A percentile compares a stretch with the other conserved stretches of the same genome.
These are phyloP conservation scores for Argopecten irradians DNA, from an alignment of 1,140 invertebrate species.

Conservation along the genomic window DNA sequence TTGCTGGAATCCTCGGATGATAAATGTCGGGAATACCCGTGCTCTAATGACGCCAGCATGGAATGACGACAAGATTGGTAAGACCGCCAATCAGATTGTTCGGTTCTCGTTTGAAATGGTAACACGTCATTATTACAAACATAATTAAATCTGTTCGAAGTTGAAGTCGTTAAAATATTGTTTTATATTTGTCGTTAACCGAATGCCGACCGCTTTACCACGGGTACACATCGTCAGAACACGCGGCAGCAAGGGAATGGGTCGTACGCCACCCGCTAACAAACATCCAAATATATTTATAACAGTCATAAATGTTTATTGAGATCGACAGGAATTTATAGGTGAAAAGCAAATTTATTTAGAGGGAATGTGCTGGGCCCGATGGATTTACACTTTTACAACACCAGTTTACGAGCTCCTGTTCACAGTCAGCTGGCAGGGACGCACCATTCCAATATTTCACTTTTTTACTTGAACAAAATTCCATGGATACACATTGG, in stretches of 20 bases:
- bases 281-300: constrained; percentile 27
- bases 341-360: constrained; percentile 31
- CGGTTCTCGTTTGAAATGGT: background rate
- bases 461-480: background rate
- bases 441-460: background rate
- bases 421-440: background rate
- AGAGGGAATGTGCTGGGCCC: background rate
- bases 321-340: constrained; percentile 33
- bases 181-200: background rate
- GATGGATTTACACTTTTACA: constrained; percentile 25
- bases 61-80: background rate
- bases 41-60: background rate
- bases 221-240: constrained; percentile 14
- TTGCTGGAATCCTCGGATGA: background rate
- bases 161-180: background rate
- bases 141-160: background rate
- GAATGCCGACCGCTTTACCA: constrained; percentile 6
- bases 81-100: background rate
- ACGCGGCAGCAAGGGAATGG: constrained; percentile 21
- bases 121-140: background rate
- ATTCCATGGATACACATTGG: background rate
- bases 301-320: constrained; percentile 8
- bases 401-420: constrained; percentile 17
- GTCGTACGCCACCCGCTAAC: constrained; percentile 23
- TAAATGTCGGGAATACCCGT: background rate